Percentiles rank a stretch among this genome's conserved stretches.
Evolutionary conservation across 2,797 vertebrate genomes (phyloP).

Genomic region (Poeciliopsis presidionis): DNA sequence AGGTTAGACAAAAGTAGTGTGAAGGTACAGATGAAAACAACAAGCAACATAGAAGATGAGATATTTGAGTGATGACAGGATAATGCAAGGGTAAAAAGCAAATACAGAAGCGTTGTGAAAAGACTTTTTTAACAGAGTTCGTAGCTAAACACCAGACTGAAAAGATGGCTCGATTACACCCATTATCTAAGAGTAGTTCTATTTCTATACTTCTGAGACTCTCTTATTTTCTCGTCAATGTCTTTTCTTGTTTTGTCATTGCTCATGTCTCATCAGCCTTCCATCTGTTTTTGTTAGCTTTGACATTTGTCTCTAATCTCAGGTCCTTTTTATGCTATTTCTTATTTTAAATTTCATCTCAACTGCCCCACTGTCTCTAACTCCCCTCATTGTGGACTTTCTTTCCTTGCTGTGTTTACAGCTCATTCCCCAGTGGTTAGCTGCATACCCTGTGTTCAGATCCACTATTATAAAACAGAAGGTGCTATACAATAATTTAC

Average conservation of each 20-base stretch:
- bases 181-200: slow-evolving; percentile 36
- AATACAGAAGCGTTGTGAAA: background rate
- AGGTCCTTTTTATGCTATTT: slow-evolving; percentile 27
- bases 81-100: slow-evolving; percentile 12
- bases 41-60: slow-evolving; percentile 24
- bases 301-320: slow-evolving; percentile 29
- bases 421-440: slow-evolving; percentile 23
- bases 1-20: slow-evolving; percentile 17
- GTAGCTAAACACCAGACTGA: slow-evolving; percentile 27
- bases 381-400: slow-evolving; percentile 35
- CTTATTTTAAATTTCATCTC: slow-evolving; percentile 37
- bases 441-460: slow-evolving; percentile 43
- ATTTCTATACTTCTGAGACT: background rate
- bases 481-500: slow-evolving; percentile 53
- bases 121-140: slow-evolving; percentile 28
- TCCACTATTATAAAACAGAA: slow-evolving; percentile 49
- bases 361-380: slow-evolving; percentile 23
- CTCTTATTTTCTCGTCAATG: slow-evolving; percentile 50
- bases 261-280: slow-evolving; percentile 27
- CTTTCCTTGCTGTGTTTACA: slow-evolving; percentile 18
- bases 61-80: slow-evolving; percentile 19
- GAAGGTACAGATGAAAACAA: slow-evolving; percentile 24
- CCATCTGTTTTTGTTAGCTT: slow-evolving; percentile 32
- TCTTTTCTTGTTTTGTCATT: background rate
- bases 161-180: slow-evolving; percentile 29